Conservation (phyloP, 2,113 vertebrate species). For the Vireo altiloquus region DNA sequence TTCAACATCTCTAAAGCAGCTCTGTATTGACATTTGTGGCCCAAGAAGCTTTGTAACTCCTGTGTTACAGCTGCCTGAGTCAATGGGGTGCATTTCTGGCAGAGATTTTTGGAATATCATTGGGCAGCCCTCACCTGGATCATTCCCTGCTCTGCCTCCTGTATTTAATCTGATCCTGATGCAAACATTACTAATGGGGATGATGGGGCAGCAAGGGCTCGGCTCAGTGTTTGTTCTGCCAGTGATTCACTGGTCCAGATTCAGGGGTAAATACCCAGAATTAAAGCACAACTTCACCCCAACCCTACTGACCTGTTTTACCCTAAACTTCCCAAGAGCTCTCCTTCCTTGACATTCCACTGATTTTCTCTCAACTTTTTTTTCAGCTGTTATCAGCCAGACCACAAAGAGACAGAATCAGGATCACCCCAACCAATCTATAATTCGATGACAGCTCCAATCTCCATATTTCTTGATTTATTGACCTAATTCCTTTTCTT, state of each 20-base stretch:
- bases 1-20: neutral
- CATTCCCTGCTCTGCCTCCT: neutral
- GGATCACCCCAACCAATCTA: neutral
- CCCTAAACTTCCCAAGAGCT: neutral
- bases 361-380: rapidly evolving
- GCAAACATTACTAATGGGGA: neutral
- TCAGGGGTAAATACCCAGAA: neutral
- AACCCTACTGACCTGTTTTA: neutral
- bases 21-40: rapidly evolving
- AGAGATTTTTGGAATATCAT: neutral
- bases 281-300: neutral
- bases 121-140: neutral
- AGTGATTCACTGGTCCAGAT: neutral
- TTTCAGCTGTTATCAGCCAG: neutral
- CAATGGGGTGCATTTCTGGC: rapidly evolving
- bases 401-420: rapidly evolving
- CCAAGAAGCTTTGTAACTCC: rapidly evolving
- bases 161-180: rapidly evolving
- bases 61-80: neutral
- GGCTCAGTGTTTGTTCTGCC: neutral
- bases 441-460: rapidly evolving
- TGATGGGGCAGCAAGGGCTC: neutral
- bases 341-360: neutral
- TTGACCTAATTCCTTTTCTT: rapidly evolving
- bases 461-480: rapidly evolving